A percentile compares a stretch with the other conserved stretches of the same genome.
phyloP scores from a whole-genome alignment of 2,797 vertebrate species.

The Mus caroli region DNA sequence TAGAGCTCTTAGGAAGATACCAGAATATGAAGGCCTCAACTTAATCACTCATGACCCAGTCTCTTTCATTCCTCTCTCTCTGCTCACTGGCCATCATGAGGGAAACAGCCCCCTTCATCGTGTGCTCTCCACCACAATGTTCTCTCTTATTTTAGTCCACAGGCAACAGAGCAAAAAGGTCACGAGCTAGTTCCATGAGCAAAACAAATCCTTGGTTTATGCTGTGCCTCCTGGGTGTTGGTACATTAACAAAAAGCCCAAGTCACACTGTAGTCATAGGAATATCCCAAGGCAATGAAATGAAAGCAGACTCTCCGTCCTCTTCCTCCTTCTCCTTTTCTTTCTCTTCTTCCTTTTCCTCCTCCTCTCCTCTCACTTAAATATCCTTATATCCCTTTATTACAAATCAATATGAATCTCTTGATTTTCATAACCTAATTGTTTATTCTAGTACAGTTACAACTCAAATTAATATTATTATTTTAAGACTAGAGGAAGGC shows the following conservation, averaged over 20 bases:
- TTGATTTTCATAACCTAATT: background rate
- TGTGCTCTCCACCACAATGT: fast-evolving
- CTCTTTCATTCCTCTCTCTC: background rate
- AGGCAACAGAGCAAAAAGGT: background rate
- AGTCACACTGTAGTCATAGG: background rate
- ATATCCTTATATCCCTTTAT: background rate
- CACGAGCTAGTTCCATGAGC: background rate
- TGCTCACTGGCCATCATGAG: background rate
- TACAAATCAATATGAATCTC: background rate
- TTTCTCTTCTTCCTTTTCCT: background rate
- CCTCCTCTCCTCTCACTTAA: background rate
- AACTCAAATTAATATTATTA: background rate
- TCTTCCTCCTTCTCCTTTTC: background rate
- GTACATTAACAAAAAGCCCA: background rate
- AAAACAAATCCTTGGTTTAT: background rate
- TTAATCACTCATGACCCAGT: no score
- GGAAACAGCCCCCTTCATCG: background rate
- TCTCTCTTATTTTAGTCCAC: background rate
- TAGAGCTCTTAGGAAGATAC: background rate
- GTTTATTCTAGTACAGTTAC: background rate
- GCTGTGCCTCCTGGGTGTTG: background rate
- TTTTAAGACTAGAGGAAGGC: background rate
- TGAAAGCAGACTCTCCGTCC: background rate
- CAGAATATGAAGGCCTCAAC: background rate
- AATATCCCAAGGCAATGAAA: background rate